phyloP scores from a whole-genome alignment of 2,888 invertebrate genomes.

The Cataglyphis albicans region DNA sequence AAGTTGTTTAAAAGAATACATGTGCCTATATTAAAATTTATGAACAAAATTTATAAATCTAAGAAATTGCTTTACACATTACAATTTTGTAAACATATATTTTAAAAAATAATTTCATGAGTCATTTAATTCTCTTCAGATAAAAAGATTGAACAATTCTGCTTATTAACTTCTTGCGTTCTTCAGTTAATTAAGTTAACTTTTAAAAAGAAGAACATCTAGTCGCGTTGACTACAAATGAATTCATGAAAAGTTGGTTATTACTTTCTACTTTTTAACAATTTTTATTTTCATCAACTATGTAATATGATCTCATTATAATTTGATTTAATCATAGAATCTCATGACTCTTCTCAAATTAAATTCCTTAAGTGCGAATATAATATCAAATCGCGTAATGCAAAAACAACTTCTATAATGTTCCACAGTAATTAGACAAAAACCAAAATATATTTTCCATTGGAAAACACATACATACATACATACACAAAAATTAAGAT shows the following conservation, averaged over 20 bases:
- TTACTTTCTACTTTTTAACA: constrained; percentile 58
- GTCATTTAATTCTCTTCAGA: not conserved
- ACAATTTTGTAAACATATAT: not conserved
- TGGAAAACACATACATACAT: not conserved
- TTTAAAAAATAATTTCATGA: not conserved
- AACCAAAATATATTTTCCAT: not conserved
- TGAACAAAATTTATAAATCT: not conserved
- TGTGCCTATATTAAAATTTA: not conserved
- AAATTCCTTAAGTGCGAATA: constrained; percentile 3
- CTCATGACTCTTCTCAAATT: not conserved
- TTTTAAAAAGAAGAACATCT: constrained; percentile 7
- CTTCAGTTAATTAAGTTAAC: constrained; percentile 56
- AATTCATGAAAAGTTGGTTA: constrained; percentile 56
- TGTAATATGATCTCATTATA: constrained; percentile 21
- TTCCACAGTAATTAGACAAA: not conserved
- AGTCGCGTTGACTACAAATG: constrained; percentile 19
- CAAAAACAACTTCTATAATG: constrained; percentile 22
- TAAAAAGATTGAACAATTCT: not conserved
- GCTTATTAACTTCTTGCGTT: constrained; percentile 26
- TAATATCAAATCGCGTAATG: not conserved
- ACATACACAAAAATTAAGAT: not conserved
- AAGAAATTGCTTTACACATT: not conserved
- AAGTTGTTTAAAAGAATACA: not conserved
- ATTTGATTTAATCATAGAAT: constrained; percentile 58
- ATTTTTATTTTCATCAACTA: constrained; percentile 18